Base-by-base conservation (phyloP, 2,888 invertebrate genomes). In the Rhamphomyia laevipes region DNA sequence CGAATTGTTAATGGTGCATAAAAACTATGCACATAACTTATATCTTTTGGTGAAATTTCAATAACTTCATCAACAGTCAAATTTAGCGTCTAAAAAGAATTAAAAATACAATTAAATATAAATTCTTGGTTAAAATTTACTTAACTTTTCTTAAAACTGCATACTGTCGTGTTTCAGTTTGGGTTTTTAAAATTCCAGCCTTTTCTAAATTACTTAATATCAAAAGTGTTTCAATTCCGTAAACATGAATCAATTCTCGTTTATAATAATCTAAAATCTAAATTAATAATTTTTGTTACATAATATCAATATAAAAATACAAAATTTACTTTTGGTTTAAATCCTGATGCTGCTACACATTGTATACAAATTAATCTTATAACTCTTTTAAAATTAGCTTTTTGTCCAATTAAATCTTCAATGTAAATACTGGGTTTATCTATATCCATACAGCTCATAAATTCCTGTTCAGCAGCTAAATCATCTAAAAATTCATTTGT, bases 1-100 rank as follows among this genome's bases (percentile, higher is more conserved):
- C 96, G 78, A 3, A 92, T 85, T 46, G 89, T 89, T 37, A 99
- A 70, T 0, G 97, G 96, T 0, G 95, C 94, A 68, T 95, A 97
- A 63, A 87, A 90, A 62, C 88, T 89, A 63, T 90, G 89, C 33
- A 94, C 85, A 62, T 92, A 95, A 55, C 90, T 86, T 47, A 93
- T 89, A 63, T 96, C 94, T 52, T 80, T 84, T 0, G 86, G 86
- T 47, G 82, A 78, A 51, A 84, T 74, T 72, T 94, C 94, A 49
- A 83, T 81, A 1, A 85, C 83, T 58, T 94, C 92, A 58, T 94
- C 92, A 57, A 89, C 86, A 0, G 92, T 92, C 27, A 96, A 74
- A 57, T 84, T 81, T 10, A 95, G 71, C 0, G 89, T 78, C 80
- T 81, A 61, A 63, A 23, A 21, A 42, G 4, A 18, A 33, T 38